These are phyloP conservation scores for Pseudococcus viburni DNA, from an alignment of 2,888 invertebrate species.

Conservation along the genomic window DNA sequence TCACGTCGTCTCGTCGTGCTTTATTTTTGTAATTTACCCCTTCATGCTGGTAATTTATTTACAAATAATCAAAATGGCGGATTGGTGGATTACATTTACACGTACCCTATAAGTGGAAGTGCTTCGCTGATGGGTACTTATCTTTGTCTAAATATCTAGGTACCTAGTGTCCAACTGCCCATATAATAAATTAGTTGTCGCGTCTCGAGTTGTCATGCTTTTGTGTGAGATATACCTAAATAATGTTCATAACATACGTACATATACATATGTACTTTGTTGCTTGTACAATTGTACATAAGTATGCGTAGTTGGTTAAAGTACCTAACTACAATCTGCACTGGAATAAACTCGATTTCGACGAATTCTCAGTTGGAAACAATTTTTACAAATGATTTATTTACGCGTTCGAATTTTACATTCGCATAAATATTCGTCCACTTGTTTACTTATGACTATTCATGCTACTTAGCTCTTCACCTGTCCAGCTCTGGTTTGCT, in stretches of 20 bases:
- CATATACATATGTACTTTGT: background rate
- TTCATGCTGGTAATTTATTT: background rate
- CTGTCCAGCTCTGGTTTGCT: background rate
- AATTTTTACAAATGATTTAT: conserved; percentile 13
- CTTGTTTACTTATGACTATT: background rate
- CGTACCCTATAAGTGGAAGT: too few species aligned
- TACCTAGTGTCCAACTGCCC: background rate
- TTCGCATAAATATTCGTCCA: background rate
- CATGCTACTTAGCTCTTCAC: background rate
- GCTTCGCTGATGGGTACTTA: background rate
- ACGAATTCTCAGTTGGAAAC: background rate
- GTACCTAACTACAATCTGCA: background rate
- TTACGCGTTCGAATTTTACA: background rate
- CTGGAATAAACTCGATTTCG: background rate
- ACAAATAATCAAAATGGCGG: background rate
- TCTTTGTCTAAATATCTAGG: background rate
- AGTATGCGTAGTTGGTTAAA: background rate
- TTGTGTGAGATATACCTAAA: background rate
- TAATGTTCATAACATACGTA: background rate
- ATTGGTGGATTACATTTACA: too few species aligned
- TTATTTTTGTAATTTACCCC: too few species aligned
- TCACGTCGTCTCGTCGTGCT: too few species aligned
- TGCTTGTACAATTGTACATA: too few species aligned
- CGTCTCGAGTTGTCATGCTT: background rate
- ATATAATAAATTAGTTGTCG: background rate